Evolutionary conservation across 2,113 vertebrate species (phyloP).

Genomic region (Mus pahari): DNA sequence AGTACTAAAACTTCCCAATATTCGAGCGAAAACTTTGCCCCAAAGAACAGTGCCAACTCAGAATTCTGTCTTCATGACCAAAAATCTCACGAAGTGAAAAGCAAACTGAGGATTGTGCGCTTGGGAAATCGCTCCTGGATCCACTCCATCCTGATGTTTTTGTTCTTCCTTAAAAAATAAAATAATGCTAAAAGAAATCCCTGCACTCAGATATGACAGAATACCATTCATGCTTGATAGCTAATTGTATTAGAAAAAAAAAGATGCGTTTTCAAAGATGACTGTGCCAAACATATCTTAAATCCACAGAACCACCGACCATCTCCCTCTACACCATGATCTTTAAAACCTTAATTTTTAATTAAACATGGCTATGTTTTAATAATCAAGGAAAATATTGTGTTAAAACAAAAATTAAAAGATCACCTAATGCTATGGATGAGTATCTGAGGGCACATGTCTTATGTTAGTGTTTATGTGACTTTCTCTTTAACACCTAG

Average conservation of each 20-base stretch:
- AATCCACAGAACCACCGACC: neutral
- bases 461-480: conserved; percentile 33
- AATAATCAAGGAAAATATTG: conserved; percentile 29
- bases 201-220: neutral
- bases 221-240: neutral
- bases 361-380: conserved; percentile 32
- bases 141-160: neutral
- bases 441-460: neutral
- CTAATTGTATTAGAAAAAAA: neutral
- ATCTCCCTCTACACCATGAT: neutral
- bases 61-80: neutral
- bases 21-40: neutral
- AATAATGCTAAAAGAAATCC: neutral
- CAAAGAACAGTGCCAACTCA: neutral
- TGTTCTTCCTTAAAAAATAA: conserved; percentile 37
- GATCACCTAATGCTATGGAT: conserved; percentile 53
- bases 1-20: conserved; percentile 36
- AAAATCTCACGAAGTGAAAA: neutral
- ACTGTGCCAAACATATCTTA: neutral
- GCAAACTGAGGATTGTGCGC: neutral
- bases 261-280: neutral
- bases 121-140: neutral
- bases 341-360: neutral
- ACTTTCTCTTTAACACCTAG: conserved; percentile 48
- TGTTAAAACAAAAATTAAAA: neutral